A percentile compares a stretch with the other conserved stretches of the same genome.
Conservation (phyloP, 2,888 invertebrate species). For the Drosophila mimica region DNA sequence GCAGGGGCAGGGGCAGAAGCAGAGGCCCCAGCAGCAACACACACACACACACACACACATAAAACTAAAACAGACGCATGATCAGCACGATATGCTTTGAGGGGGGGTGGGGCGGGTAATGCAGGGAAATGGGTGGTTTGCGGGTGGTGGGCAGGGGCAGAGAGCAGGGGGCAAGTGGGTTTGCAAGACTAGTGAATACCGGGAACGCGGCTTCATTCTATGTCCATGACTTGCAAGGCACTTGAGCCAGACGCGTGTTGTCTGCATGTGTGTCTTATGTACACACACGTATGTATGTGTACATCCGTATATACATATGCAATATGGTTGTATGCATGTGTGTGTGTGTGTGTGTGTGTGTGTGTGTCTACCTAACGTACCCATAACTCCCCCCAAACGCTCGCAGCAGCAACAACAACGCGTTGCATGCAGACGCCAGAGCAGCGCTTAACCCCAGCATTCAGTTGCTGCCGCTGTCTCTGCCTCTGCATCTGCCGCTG, state of each 20-base stretch:
- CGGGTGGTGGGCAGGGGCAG: too few species aligned
- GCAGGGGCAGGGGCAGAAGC: not conserved
- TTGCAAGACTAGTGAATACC: slow-evolving; percentile 4
- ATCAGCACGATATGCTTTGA: slow-evolving; percentile 28
- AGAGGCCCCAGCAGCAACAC: slow-evolving; percentile 9
- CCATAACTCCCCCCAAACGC: slow-evolving; percentile 1
- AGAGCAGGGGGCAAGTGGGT: not conserved
- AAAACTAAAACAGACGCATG: slow-evolving; percentile 49
- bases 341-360: slow-evolving; percentile 8
- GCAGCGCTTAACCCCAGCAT: slow-evolving; percentile 1
- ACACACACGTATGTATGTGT: not conserved
- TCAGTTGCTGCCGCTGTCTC: not conserved
- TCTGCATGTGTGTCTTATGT: slow-evolving; percentile 12
- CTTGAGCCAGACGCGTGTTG: slow-evolving; percentile 46
- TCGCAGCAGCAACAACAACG: slow-evolving; percentile 19
- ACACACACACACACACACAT: slow-evolving; percentile 1
- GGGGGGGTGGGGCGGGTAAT: not conserved
- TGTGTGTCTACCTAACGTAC: slow-evolving; percentile 9
- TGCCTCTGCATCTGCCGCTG: not conserved
- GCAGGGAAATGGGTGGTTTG: not conserved
- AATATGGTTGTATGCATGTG: not conserved
- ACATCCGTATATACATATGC: slow-evolving; percentile 1
- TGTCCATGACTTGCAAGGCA: slow-evolving; percentile 49
- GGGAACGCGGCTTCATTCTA: slow-evolving; percentile 26
- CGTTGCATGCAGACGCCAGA: slow-evolving; percentile 59